Evolutionary conservation across 2,888 invertebrate species (phyloP), one percentile per base, ranked within the genome.

Genomic region (Anodontia alba): DNA sequence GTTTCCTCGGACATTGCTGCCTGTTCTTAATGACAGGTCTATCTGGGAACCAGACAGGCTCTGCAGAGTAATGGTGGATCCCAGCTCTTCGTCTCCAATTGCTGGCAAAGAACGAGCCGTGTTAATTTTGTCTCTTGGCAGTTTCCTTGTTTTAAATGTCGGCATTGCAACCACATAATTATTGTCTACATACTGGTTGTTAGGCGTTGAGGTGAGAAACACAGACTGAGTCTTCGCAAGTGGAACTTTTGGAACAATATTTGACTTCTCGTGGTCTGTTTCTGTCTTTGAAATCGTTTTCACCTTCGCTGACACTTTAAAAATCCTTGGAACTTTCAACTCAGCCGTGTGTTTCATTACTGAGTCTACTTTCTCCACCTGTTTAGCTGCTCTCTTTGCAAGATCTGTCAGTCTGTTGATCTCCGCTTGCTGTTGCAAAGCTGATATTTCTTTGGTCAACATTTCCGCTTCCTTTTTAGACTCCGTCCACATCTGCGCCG

Each of bases 321-420:
- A 85, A 31, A 85, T 79, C 57, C 76, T 78, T 36, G 85, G 82
- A 78, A 83, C 78, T 73, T 70, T 79, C 12, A 74, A 76, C 10
- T 76, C 72, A 23, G 69, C 20, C 1, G 82, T 78, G 12, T 80
- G 82, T 29, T 82, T 46, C 85, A 85, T 85, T 17, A 85, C 82
- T 5, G 78, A 46, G 38, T 85, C 85, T 43, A 85, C 80, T 57
- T 85, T 85, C 72, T 85, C 82, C 1, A 85, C 23, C 49, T 85
- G 86, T 49, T 81, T 80, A 2, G 81, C 67, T 7, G 86, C 83
- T 69, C 83, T 49, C 23, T 66, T 73, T n/a, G 74, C 71, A 5
- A 81, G 62, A 17, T 86, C 83, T 23, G 76, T 10, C 33, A 81
- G 38, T 76, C 80, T 83, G 43, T 81, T 83, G 29, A 83, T 81